Percentiles rank a stretch among this genome's conserved stretches.
phyloP scores from a whole-genome alignment of 2,113 vertebrate genomes.

The Clarias batrachus region DNA sequence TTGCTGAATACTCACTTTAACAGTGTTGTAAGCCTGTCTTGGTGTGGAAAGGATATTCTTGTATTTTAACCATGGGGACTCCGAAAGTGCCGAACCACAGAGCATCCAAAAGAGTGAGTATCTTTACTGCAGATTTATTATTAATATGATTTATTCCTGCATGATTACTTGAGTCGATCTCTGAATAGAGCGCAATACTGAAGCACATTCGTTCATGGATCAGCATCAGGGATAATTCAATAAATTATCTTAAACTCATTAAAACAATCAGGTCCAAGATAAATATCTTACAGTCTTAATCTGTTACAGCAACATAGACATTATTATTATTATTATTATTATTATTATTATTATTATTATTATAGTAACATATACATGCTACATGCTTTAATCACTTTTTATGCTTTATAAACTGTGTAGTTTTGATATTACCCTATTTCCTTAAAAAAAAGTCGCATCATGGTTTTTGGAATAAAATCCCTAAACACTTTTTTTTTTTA shows the following conservation, averaged over 20 bases:
- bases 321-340: too few relatives aligned
- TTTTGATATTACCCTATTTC: not conserved
- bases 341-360: too few relatives aligned
- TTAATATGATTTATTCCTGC: not conserved
- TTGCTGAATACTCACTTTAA: not conserved
- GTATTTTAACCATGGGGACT: slow-evolving; percentile 40
- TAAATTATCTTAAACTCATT: too few relatives aligned
- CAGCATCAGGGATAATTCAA: too few relatives aligned
- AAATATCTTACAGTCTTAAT: too few relatives aligned
- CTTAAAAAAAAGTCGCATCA: not conserved
- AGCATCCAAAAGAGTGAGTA: slow-evolving; percentile 47
- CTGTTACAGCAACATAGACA: too few relatives aligned
- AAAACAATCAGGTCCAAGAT: too few relatives aligned
- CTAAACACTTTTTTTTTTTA: not conserved
- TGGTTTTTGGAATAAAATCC: not conserved
- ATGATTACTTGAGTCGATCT: not conserved
- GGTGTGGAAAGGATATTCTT: not conserved
- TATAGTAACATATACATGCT: too few relatives aligned
- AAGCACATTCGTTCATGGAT: not conserved
- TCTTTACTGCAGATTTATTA: not conserved
- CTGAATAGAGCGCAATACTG: not conserved
- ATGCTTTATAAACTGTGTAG: too few relatives aligned
- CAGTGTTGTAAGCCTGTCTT: not conserved
- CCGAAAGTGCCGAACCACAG: slow-evolving; percentile 45
- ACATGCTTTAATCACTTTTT: too few relatives aligned